Conservation (phyloP, 2,113 vertebrate genomes). For the Cryptotis parvus region DNA sequence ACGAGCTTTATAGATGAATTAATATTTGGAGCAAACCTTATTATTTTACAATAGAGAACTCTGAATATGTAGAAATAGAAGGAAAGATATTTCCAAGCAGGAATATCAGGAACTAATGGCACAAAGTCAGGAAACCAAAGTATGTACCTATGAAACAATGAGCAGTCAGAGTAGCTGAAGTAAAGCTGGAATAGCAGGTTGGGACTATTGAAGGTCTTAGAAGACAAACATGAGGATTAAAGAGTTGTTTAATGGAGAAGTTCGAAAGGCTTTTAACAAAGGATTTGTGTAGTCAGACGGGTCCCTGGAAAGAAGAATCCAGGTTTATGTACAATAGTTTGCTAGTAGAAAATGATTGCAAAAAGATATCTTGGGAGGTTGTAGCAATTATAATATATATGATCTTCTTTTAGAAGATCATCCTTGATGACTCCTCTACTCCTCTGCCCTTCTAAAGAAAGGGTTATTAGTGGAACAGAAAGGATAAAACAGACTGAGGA, state of each 20-base stretch:
- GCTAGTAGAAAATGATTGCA: background rate
- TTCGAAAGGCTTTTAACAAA: conserved; percentile 1
- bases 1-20: background rate
- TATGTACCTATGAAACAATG: background rate
- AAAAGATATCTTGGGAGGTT: background rate
- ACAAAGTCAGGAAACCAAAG: background rate
- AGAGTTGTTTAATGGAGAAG: background rate
- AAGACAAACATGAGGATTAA: background rate
- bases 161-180: background rate
- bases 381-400: background rate
- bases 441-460: background rate
- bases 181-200: background rate
- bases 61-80: background rate
- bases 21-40: background rate
- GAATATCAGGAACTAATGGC: background rate
- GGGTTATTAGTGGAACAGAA: background rate
- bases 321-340: background rate
- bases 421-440: too few relatives aligned
- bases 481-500: background rate
- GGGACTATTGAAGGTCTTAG: background rate
- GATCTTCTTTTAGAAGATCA: too few relatives aligned
- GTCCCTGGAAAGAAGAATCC: background rate
- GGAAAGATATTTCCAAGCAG: background rate
- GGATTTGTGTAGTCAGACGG: background rate
- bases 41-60: background rate